phyloP scores from a whole-genome alignment of 2,888 invertebrate species.

The Dicyrtomina minuta region DNA sequence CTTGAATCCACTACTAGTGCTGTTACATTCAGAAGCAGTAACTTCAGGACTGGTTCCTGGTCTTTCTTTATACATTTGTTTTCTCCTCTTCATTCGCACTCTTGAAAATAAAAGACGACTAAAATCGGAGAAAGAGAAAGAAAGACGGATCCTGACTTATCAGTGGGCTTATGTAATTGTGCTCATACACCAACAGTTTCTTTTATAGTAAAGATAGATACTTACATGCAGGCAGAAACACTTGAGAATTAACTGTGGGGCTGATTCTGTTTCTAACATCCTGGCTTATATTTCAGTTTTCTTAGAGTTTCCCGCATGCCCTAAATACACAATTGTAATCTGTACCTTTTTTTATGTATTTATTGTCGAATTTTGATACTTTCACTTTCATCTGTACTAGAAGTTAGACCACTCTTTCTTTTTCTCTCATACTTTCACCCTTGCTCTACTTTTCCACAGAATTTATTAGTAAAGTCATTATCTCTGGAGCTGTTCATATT shows the following conservation, averaged over 20 bases:
- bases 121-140: too few species aligned
- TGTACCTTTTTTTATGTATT: not conserved
- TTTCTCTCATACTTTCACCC: not conserved
- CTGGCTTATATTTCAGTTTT: too few species aligned
- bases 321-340: constrained; percentile 8
- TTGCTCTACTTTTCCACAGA: not conserved
- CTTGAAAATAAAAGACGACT: too few species aligned
- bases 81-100: too few species aligned
- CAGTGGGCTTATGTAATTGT: too few species aligned
- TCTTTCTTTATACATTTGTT: too few species aligned
- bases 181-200: too few species aligned
- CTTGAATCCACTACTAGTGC: too few species aligned
- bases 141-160: too few species aligned
- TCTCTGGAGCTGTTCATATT: not conserved
- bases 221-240: not conserved
- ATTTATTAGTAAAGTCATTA: not conserved
- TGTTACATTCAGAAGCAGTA: too few species aligned
- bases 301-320: not conserved
- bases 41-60: too few species aligned
- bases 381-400: not conserved
- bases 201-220: too few species aligned
- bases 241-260: constrained; percentile 8
- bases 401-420: not conserved
- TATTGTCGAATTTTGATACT: not conserved
- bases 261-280: not conserved